Evolutionary conservation across 1,140 invertebrate species (phyloP).

Genomic region (Nasonia giraulti): DNA sequence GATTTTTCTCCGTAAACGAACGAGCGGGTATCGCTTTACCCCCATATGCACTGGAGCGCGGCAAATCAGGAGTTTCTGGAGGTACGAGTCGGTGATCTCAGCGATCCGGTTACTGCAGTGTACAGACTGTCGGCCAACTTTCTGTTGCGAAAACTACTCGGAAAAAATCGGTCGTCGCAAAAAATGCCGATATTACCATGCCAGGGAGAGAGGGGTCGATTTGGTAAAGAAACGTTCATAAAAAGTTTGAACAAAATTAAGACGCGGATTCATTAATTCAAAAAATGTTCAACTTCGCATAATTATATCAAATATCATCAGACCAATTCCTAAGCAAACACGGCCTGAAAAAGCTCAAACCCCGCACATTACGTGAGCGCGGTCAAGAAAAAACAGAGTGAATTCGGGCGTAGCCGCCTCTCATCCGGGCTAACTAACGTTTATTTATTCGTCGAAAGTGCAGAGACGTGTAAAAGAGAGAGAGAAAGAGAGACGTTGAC

Average conservation of each 20-base stretch:
- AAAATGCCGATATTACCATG: background rate
- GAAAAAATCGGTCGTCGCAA: constrained; percentile 11
- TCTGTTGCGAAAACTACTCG: background rate
- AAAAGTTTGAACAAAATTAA: too few relatives aligned
- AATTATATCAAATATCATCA: constrained; percentile 12
- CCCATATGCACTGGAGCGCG: background rate
- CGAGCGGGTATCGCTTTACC: constrained; percentile 55
- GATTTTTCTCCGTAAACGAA: constrained; percentile 47
- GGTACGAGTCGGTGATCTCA: constrained; percentile 37
- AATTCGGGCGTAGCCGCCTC: background rate
- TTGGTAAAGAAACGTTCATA: background rate
- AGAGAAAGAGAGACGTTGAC: background rate
- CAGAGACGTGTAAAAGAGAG: constrained; percentile 49
- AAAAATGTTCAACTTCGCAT: background rate
- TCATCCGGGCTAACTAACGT: background rate
- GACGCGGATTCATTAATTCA: background rate
- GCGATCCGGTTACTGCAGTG: constrained; percentile 46
- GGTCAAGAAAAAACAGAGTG: background rate
- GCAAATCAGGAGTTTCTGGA: constrained; percentile 53
- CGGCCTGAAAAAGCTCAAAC: constrained; percentile 2
- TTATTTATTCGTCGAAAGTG: constrained; percentile 50
- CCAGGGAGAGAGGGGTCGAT: background rate
- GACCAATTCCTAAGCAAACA: constrained; percentile 18
- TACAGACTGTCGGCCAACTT: background rate
- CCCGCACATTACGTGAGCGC: constrained; percentile 13